Evolutionary conservation across 2,113 vertebrate genomes (phyloP).

Genomic region (Vulpes lagopus): DNA sequence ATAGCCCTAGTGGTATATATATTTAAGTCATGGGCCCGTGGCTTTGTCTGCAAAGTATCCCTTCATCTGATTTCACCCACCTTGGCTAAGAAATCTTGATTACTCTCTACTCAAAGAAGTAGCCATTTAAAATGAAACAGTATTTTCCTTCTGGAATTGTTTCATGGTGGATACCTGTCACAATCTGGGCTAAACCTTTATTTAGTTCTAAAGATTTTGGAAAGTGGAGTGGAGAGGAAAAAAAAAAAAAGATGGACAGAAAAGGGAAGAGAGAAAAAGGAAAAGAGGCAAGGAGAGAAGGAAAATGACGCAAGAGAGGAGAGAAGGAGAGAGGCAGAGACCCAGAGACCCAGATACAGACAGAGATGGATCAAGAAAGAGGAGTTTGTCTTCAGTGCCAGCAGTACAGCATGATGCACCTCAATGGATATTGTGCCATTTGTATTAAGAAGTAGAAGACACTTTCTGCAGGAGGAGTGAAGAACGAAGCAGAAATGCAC

Average conservation of each 20-base stretch:
- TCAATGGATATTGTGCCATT: background rate
- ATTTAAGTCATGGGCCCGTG: background rate
- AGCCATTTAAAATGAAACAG: background rate
- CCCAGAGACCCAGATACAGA: rapidly evolving
- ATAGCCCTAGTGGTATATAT: background rate
- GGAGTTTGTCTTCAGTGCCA: rapidly evolving
- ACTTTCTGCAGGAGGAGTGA: background rate
- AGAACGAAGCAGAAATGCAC: background rate
- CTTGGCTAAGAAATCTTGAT: background rate
- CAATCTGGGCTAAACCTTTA: background rate
- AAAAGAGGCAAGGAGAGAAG: too few relatives aligned
- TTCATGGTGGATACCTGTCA: background rate
- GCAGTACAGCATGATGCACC: background rate
- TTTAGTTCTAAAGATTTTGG: background rate
- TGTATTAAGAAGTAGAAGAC: background rate
- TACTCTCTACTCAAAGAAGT: background rate
- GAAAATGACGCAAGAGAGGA: too few relatives aligned
- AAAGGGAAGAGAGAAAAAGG: too few relatives aligned
- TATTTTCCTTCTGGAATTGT: background rate
- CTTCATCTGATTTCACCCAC: background rate
- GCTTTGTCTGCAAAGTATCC: background rate
- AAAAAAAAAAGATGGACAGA: background rate
- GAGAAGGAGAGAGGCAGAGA: too few relatives aligned
- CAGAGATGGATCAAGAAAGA: background rate
- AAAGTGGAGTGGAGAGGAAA: background rate